Conservation (phyloP, 1,140 invertebrate species). For the Ceratosolen fusciceps region DNA sequence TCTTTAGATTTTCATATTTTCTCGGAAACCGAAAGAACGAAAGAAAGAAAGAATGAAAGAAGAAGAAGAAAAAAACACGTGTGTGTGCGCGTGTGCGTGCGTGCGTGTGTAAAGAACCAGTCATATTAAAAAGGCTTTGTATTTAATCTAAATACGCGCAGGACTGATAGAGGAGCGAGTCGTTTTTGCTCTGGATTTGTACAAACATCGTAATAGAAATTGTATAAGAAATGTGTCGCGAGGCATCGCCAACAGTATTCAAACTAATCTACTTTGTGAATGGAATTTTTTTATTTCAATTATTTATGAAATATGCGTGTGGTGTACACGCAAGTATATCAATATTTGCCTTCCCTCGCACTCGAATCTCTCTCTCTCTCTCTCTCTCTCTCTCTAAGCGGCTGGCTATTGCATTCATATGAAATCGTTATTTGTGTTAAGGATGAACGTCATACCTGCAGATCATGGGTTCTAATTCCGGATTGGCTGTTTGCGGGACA, state of each 20-base stretch:
- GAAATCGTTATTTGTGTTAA: neutral
- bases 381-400: no score
- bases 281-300: neutral
- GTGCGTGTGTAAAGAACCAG: no score
- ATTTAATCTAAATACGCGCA: no score
- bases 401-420: neutral
- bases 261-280: neutral
- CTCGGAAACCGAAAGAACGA: neutral
- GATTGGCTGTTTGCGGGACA: neutral
- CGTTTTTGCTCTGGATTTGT: neutral
- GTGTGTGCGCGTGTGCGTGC: no score
- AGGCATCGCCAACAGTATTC: neutral
- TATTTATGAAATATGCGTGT: neutral
- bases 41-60: no score
- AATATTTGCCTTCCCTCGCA: conserved; percentile 2
- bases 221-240: neutral
- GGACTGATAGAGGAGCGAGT: no score
- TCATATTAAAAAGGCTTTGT: no score
- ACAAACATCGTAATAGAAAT: neutral
- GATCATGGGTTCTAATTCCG: neutral
- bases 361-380: no score
- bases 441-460: neutral
- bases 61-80: no score
- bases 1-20: neutral
- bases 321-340: neutral